phyloP scores from a whole-genome alignment of 1,140 invertebrate genomes.

The Bradysia coprophila region DNA sequence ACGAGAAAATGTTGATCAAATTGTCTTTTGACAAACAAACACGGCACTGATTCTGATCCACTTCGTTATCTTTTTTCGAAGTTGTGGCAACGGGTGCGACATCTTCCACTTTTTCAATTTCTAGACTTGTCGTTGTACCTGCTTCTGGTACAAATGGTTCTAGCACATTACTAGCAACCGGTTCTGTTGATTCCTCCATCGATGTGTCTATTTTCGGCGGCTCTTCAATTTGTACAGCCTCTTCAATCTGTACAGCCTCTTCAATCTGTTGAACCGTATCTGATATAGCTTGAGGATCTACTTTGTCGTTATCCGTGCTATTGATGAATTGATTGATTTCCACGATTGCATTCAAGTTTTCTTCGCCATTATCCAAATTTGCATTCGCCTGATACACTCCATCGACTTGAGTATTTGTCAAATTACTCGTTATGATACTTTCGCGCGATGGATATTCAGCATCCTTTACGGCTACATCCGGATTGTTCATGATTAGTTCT shows the following conservation, averaged over 20 bases:
- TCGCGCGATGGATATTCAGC: background rate
- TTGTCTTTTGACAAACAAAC: constrained; percentile 15
- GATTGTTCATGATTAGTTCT: background rate
- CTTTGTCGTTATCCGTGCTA: background rate
- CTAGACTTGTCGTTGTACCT: background rate
- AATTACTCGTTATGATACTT: background rate
- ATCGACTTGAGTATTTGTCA: background rate
- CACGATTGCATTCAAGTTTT: background rate
- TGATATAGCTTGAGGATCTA: background rate
- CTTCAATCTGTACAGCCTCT: background rate
- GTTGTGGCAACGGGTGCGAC: background rate
- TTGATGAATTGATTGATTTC: background rate
- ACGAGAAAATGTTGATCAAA: constrained; percentile 13
- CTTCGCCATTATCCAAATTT: background rate
- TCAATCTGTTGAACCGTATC: background rate
- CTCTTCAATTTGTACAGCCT: background rate
- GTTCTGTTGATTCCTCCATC: background rate
- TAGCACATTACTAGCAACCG: background rate
- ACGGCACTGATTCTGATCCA: constrained; percentile 20
- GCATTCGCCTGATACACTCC: background rate
- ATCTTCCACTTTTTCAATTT: no score
- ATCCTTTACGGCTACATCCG: background rate
- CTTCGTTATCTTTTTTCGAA: constrained; percentile 10
- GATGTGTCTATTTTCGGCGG: background rate
- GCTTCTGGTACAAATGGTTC: background rate